A percentile compares a stretch with the other conserved stretches of the same genome.
These are phyloP conservation scores for Timema podura DNA, from an alignment of 2,888 invertebrate species.

Conservation along the genomic window DNA sequence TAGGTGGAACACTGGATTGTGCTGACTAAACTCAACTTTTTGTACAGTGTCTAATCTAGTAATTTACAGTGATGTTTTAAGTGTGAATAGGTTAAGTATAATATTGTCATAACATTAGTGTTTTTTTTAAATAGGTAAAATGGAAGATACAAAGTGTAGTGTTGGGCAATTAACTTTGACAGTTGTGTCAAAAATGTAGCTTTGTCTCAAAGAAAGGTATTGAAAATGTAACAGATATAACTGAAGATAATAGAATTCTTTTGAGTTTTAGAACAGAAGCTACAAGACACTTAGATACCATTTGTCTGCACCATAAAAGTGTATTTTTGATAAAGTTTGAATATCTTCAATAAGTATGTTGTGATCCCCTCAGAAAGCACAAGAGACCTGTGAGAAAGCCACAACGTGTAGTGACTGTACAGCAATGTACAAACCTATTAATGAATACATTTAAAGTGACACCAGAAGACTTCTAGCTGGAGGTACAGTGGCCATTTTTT, in stretches of 20 bases:
- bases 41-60: too few species aligned
- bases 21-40: too few species aligned
- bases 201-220: not conserved
- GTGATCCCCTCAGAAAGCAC: not conserved
- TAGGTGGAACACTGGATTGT: too few species aligned
- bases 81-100: too few species aligned
- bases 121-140: not conserved
- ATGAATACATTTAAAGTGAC: too few species aligned
- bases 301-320: not conserved
- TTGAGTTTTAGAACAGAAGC: not conserved
- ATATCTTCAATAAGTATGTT: too few species aligned
- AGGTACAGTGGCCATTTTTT: not conserved
- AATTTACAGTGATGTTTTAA: too few species aligned
- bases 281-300: not conserved
- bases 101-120: too few species aligned
- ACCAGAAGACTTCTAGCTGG: not conserved
- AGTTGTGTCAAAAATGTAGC: not conserved
- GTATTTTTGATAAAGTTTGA: not conserved
- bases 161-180: not conserved
- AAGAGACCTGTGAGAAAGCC: not conserved
- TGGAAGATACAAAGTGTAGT: not conserved
- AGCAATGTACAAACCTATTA: too few species aligned
- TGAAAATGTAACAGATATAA: conserved; percentile 3
- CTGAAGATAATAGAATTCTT: not conserved
- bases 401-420: not conserved